A percentile compares a stretch with the other conserved stretches of the same genome.
These are phyloP conservation scores for Bombylius discolor DNA, from an alignment of 2,888 invertebrate species.

Conservation along the genomic window DNA sequence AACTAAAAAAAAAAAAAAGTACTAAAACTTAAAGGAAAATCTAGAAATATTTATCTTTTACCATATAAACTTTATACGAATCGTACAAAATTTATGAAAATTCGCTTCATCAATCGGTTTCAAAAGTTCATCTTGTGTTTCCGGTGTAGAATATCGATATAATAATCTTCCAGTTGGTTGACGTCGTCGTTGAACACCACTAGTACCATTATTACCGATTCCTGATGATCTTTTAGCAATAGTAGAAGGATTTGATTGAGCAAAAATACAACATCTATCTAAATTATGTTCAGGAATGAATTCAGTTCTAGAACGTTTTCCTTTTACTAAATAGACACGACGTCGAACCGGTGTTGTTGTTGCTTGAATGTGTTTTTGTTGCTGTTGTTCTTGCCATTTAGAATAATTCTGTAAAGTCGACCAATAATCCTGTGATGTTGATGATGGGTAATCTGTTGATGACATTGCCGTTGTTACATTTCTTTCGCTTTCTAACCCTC, in stretches of 20 bases:
- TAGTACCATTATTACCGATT: not conserved
- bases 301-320: not conserved
- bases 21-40: no score
- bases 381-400: not conserved
- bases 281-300: not conserved
- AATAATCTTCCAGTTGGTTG: not conserved
- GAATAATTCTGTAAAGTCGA: no score
- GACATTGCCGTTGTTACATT: not conserved
- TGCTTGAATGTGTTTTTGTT: not conserved
- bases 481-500: no score
- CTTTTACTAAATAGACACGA: not conserved
- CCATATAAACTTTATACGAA: conserved; percentile 17
- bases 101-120: not conserved
- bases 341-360: conserved; percentile 1
- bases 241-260: no score
- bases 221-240: not conserved
- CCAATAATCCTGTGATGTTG: no score
- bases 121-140: not conserved
- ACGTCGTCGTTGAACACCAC: not conserved
- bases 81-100: conserved; percentile 14
- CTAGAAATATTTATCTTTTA: conserved; percentile 1
- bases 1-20: no score
- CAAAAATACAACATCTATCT: not conserved
- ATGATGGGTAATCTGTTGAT: not conserved
- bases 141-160: not conserved